Conservation (phyloP, 2,797 vertebrate species). For the Ceryle rudis region DNA sequence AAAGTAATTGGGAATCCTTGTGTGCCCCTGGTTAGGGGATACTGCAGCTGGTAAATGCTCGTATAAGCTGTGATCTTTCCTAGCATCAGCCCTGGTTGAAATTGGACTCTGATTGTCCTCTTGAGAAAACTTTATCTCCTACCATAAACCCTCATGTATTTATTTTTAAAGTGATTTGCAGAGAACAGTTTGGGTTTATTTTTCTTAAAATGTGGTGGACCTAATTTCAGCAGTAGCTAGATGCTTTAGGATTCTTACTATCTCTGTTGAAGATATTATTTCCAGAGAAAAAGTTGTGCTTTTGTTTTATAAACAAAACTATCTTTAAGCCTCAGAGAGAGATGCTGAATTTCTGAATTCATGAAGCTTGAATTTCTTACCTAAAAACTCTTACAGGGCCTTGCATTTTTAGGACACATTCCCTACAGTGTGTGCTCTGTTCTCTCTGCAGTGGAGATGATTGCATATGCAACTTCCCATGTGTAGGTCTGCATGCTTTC, state of each 20-base stretch:
- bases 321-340: not conserved
- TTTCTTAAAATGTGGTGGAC: not conserved
- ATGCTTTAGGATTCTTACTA: not conserved
- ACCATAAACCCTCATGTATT: not conserved
- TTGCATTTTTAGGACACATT: not conserved
- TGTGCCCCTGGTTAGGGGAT: not conserved
- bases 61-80: not conserved
- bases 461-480: not conserved
- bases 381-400: not conserved
- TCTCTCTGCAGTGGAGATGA: not conserved
- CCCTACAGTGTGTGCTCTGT: not conserved
- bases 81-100: not conserved
- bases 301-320: not conserved
- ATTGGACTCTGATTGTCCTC: not conserved
- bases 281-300: not conserved
- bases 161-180: not conserved
- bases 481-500: not conserved
- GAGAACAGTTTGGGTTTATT: not conserved
- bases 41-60: not conserved
- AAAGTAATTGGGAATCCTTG: not conserved
- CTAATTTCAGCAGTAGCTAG: not conserved
- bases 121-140: constrained; percentile 12
- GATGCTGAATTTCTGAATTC: not conserved
- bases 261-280: not conserved
- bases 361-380: not conserved